phyloP scores from a whole-genome alignment of 2,888 invertebrate genomes.

The Cabera pusaria region DNA sequence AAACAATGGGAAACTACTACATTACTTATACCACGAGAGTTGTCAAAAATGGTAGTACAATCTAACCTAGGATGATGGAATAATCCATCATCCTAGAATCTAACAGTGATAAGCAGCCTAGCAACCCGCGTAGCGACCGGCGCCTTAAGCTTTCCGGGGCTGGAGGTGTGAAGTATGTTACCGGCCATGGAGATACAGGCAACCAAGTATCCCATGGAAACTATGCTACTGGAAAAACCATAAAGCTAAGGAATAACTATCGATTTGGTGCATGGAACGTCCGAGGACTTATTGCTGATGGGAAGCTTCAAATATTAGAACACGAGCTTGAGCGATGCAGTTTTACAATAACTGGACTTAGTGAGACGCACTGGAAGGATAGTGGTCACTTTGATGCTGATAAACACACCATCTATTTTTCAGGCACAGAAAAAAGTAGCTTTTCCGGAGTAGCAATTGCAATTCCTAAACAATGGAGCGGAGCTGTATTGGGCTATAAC shows the following conservation, averaged over 20 bases:
- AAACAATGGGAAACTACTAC: no score
- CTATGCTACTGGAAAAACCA: slow-evolving; percentile 4
- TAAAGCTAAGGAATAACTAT: not conserved
- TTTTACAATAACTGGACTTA: no score
- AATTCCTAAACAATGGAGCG: not conserved
- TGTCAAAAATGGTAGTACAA: not conserved
- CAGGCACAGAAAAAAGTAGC: slow-evolving; percentile 3
- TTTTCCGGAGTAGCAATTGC: slow-evolving; percentile 3
- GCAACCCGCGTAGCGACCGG: slow-evolving; percentile 6
- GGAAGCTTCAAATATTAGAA: slow-evolving; percentile 1
- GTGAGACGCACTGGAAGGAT: no score
- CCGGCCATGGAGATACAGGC: slow-evolving; percentile 18
- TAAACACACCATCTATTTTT: slow-evolving; percentile 20
- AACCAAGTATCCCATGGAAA: slow-evolving; percentile 9
- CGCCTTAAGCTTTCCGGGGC: no score
- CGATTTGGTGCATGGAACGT: no score
- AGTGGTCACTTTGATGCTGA: slow-evolving; percentile 16
- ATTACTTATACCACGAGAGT: slow-evolving; percentile 3
- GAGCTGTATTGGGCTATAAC: no score
- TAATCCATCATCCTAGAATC: no score
- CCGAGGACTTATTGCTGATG: not conserved
- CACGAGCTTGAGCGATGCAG: slow-evolving; percentile 1
- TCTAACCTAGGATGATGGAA: no score
- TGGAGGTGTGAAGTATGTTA: no score
- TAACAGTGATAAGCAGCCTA: not conserved